Percentiles rank a stretch among this genome's conserved stretches.
Evolutionary conservation across 2,113 vertebrate species (phyloP).

Genomic region (Stictonetta naevosa): DNA sequence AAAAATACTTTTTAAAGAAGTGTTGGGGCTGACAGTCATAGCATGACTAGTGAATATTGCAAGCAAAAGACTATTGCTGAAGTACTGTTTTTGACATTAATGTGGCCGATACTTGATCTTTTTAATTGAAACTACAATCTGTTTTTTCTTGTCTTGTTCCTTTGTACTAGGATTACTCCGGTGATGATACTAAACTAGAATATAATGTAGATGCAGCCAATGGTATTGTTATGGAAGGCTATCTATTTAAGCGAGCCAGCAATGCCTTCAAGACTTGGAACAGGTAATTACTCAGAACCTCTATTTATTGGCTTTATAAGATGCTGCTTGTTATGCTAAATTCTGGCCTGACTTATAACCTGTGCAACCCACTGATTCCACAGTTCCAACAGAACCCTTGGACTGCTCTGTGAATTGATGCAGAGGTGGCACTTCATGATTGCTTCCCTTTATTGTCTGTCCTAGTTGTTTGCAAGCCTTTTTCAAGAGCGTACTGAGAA

Average conservation of each 20-base stretch:
- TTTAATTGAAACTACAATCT: neutral
- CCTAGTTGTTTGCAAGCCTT: neutral
- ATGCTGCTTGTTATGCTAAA: neutral
- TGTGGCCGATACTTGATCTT: neutral
- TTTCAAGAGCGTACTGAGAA: neutral
- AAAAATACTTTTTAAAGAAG: neutral
- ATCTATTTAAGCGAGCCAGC: constrained; percentile 98
- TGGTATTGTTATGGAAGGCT: constrained; percentile 97
- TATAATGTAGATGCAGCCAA: constrained; percentile 95
- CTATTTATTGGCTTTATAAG: neutral
- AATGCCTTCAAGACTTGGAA: constrained; percentile 99
- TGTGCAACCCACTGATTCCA: neutral
- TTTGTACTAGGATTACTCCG: constrained; percentile 89
- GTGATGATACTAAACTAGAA: constrained; percentile 94
- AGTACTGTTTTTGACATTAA: neutral
- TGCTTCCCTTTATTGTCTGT: neutral
- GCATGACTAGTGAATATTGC: neutral
- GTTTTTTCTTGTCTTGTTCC: constrained; percentile 31
- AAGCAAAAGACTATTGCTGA: neutral
- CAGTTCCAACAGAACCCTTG: neutral
- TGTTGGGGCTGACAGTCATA: neutral
- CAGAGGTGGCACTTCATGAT: neutral
- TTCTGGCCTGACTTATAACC: neutral
- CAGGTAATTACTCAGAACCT: constrained; percentile 81
- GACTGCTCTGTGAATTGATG: neutral